Evolutionary conservation across 2,888 invertebrate species (phyloP), one percentile per base, ranked within the genome.

Genomic region (Ditula angustiorana): DNA sequence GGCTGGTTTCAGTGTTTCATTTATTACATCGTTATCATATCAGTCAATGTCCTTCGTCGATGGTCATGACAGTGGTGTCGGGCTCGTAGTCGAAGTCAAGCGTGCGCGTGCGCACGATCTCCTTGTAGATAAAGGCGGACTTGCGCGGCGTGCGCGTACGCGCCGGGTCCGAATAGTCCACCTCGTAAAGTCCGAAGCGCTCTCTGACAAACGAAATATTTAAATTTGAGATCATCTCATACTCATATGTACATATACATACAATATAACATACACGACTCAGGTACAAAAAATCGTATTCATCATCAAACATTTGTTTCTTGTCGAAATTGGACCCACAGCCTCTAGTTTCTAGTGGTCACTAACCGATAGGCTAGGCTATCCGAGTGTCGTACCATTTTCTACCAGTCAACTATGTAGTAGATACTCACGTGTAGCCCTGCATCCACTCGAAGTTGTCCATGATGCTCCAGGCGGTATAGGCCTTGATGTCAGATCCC

Each of bases 111-210:
- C 87, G 82, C 49, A 94, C 83, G 30, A 95, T 83, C 35, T 92
- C 81, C 72, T 90, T 92, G 75, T 90, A 94, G 73, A 93, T 90
- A 61, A 82, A 73, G 0, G 93, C 93, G 0, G 96, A 96, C 44
- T 86, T 86, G 80, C 96, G 96, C 0, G 95, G 93, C 2, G 92
- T 94, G 74, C 96, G 93, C 13, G 93, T 89, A 70, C 94, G 93
- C 5, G 88, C 82, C 0, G 94, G 91, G 71, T 93, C 93, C 11
- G 85, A 82, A 78, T 95, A 95, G 80, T 96, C 94, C 1, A 96
- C 95, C 59, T 93, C 87, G 74, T 95, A 95, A 2, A 96, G 71
- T 7, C 96, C 96, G 81, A 95, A 96, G 70, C 91, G 90, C 69
- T 93, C 86, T 2, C 95, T 95, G 78, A 8, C 71, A 73, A 52